Evolutionary conservation across 1,140 invertebrate genomes (phyloP), one percentile per base, ranked within the genome.

Genomic region (Littorina saxatilis): DNA sequence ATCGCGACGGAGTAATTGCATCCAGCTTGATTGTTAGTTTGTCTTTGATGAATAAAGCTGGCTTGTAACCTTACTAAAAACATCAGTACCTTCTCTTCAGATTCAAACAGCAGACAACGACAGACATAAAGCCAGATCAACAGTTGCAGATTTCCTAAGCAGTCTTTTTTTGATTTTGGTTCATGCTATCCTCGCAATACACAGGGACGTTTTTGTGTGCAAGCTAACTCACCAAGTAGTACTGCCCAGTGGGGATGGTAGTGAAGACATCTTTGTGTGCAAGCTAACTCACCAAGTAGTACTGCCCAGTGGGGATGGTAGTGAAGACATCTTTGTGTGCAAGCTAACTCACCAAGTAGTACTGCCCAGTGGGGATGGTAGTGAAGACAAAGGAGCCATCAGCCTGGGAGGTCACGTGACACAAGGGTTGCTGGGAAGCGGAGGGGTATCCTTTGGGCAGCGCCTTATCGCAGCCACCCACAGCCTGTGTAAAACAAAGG

Each of bases 331-430:
- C n/a, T n/a, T n/a, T n/a, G n/a, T n/a, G n/a, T 47, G 43, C 0
- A 5, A 35, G 35, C 40, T 39, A 39, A 75, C 86, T 89, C 27
- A 95, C 91, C 29, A 97, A 82, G 78, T 94, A 94, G 89, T 98
- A 99, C 77, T 95, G 93, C 23, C 97, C 98, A 72, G 95, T 94
- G 2, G 96, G 94, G 0, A 99, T 93, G 55, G 95, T 93, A 39
- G 95, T 94, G 89, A 99, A 98, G 4, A 90, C 91, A 91, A 98
- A 99, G 85, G 94, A 94, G 15, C 98, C 98, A 74, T 93, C 94
- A 75, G 94, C 92, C 83, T 96, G 94, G 0, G 97, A 96, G 3
- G 92, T 93, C 17, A 96, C 94, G 88, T 96, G 94, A 89, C 98
- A 99, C n/a, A 97, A 91, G 0, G 95, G 94, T 2, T 72, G 37